Base-by-base conservation (phyloP, 2,113 vertebrate genomes). In the Axis porcinus region DNA sequence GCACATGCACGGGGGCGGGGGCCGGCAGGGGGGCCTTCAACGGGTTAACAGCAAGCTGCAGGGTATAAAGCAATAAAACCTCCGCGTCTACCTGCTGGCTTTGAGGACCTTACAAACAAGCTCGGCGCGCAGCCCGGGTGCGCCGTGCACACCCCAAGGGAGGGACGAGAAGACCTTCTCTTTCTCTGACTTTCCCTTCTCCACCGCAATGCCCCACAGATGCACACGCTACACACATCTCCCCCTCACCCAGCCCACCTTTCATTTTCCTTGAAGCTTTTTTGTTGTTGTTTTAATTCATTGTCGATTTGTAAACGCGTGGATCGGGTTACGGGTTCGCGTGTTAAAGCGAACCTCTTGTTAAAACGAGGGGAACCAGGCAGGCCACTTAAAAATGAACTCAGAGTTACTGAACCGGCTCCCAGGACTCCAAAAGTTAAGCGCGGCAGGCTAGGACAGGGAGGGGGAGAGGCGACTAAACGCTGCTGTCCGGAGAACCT, bases 241-340 rank as follows among this genome's bases (percentile, higher is more conserved):
- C 89, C 55, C 74, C 86, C 82, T 93, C 83, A 93, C 95, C 92
- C 95, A 96, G 88, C 79, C 93, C 91, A 94, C 96, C 97, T 97
- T 97, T 97, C 95, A 91, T 98, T 97, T 97, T 98, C 87, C 89
- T 95, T 50, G 67, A 95, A 96, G 84, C 78, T 98, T 98, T 98
- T 98, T 89, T 93, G 94, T 95, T 96, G 94, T 97, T 96, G 98
- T 97, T 98, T 97, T 95, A 97, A 98, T 98, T 99, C 98, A 98
- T 97, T 98, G 98, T 97, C 98, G 98, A 98, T 99, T 99, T 98
- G 98, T 99, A 99, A 99, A 99, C 96, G 98, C 98, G 91, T 98
- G 98, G 99, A 98, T 99, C 99, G 98, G 98, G 99, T 99, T 99
- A 99, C 99, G 97, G 95, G 98, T 98, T 99, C 98, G 97, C 98